A percentile compares a stretch with the other conserved stretches of the same genome.
Conservation (phyloP, 2,888 invertebrate genomes). For the Acrocera orbiculus region DNA sequence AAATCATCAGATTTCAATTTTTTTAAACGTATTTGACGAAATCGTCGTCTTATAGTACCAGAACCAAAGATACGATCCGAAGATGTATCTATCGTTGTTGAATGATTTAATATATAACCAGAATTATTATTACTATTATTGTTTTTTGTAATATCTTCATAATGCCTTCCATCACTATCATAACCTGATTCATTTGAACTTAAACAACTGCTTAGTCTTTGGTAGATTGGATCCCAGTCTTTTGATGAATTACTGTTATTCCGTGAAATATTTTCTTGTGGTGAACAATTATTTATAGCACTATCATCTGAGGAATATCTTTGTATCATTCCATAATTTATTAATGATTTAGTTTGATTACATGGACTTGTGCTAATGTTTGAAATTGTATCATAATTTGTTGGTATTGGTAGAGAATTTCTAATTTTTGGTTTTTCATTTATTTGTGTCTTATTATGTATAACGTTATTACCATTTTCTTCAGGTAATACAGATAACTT, state of each 20-base stretch:
- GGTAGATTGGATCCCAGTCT: conserved; percentile 40
- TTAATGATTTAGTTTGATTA: conserved; percentile 17
- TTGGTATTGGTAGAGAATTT: conserved; percentile 3
- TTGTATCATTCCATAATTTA: conserved; percentile 14
- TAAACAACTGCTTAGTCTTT: conserved; percentile 52
- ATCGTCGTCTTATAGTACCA: conserved; percentile 42
- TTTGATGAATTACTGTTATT: conserved; percentile 38
- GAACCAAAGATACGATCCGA: conserved; percentile 18
- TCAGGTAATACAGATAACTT: conserved; percentile 60
- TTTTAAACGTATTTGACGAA: conserved; percentile 45
- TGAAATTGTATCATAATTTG: conserved; percentile 18
- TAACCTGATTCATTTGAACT: conserved; percentile 73
- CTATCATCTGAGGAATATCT: conserved; percentile 24
- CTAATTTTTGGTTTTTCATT: conserved; percentile 4
- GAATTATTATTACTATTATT: conserved; percentile 11
- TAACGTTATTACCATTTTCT: conserved; percentile 41
- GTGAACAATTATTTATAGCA: conserved; percentile 22
- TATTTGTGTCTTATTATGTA: conserved; percentile 18
- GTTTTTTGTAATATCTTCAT: conserved; percentile 35
- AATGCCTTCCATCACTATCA: conserved; percentile 54
- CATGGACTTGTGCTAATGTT: conserved; percentile 18
- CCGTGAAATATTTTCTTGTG: conserved; percentile 34
- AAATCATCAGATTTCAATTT: conserved; percentile 48
- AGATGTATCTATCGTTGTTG: conserved; percentile 9
- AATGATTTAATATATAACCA: background rate